These are phyloP conservation scores for Hetaerina americana DNA, from an alignment of 1,140 invertebrate genomes.

Conservation along the genomic window DNA sequence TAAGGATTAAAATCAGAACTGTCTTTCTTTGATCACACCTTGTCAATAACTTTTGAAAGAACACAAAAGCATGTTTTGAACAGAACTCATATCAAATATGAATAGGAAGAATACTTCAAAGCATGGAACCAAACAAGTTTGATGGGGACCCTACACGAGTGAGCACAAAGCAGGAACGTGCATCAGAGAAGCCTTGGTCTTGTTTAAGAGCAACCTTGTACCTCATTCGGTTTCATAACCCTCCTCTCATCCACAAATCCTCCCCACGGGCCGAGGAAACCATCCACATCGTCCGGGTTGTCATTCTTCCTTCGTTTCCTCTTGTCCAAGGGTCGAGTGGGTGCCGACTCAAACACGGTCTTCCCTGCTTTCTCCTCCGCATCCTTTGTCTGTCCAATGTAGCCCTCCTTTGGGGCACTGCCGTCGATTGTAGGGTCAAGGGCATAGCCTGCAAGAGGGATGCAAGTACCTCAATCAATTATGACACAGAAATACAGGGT, in stretches of 20 bases:
- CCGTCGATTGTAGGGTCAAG: slow-evolving; percentile 80
- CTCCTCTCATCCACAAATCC: slow-evolving; percentile 82
- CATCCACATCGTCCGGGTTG: slow-evolving; percentile 82
- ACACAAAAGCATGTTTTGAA: no score
- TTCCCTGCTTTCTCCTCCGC: slow-evolving; percentile 52
- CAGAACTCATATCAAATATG: no score
- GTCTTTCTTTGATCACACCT: no score
- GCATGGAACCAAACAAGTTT: no score
- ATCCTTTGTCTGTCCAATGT: slow-evolving; percentile 50
- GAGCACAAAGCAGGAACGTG: no score
- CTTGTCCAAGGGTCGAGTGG: slow-evolving; percentile 60
- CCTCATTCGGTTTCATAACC: slow-evolving; percentile 72
- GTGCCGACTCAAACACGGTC: slow-evolving; percentile 79
- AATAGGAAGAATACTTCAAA: no score
- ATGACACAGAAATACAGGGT: no score
- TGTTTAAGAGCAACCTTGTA: no score
- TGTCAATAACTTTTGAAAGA: no score
- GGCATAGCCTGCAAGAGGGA: slow-evolving; percentile 60
- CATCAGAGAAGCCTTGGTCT: no score
- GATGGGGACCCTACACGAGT: no score
- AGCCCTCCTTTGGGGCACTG: slow-evolving; percentile 36
- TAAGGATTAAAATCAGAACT: no score
- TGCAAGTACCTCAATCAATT: slow-evolving; percentile 7
- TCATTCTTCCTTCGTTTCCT: slow-evolving; percentile 85
- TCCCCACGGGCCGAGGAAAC: slow-evolving; percentile 95